Evolutionary conservation across 1,140 invertebrate genomes (phyloP).

Genomic region (Whitmania pigra): DNA sequence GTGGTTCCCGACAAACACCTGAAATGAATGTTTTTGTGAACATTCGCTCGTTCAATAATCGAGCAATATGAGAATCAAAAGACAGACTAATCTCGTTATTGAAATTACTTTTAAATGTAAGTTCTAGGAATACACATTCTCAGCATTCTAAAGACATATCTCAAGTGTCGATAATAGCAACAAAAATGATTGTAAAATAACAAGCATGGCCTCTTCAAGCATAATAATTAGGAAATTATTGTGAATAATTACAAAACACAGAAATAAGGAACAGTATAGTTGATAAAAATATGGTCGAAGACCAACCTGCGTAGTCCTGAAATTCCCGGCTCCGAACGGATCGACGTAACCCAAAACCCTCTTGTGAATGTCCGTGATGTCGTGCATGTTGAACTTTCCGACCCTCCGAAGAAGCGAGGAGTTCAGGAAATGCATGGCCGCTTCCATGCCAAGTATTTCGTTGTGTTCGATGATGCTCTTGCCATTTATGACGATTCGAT

Average conservation of each 20-base stretch:
- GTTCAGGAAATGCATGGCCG: slow-evolving; percentile 89
- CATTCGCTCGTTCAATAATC: too few species aligned
- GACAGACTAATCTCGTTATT: too few species aligned
- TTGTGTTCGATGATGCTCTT: slow-evolving; percentile 93
- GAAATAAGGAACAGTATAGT: background rate
- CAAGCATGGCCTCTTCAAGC: too few species aligned
- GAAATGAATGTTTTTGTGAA: slow-evolving; percentile 34
- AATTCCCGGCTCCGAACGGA: slow-evolving; percentile 44
- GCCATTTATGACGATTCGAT: slow-evolving; percentile 74
- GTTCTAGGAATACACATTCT: too few species aligned
- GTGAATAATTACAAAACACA: slow-evolving; percentile 9
- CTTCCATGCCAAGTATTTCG: slow-evolving; percentile 64
- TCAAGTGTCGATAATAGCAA: too few species aligned
- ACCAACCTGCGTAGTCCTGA: slow-evolving; percentile 38
- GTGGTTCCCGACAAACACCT: slow-evolving; percentile 79
- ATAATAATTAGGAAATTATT: slow-evolving; percentile 27
- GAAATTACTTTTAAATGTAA: too few species aligned
- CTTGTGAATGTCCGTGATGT: slow-evolving; percentile 82
- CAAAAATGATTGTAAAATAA: too few species aligned
- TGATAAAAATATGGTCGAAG: too few species aligned
- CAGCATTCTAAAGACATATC: too few species aligned
- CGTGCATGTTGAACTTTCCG: slow-evolving; percentile 60
- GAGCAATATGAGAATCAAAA: too few species aligned
- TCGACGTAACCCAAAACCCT: slow-evolving; percentile 82
- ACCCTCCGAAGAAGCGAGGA: slow-evolving; percentile 59